These are phyloP conservation scores for Calliopsis andreniformis DNA, from an alignment of 1,140 invertebrate genomes.

Conservation along the genomic window DNA sequence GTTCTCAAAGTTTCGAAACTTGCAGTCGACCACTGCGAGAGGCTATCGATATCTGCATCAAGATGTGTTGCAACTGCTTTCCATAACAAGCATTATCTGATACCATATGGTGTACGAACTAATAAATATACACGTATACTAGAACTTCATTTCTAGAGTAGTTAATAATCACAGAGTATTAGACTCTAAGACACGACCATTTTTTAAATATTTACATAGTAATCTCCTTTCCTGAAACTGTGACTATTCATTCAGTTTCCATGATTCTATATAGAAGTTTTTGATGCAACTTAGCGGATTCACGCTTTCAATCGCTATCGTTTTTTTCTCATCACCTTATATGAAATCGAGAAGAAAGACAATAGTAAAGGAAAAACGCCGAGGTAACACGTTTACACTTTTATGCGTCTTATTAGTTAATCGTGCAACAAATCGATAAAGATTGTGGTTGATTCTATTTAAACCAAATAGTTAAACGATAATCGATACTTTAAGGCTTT, in stretches of 20 bases:
- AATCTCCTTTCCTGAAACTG: not conserved
- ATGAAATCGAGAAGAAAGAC: not conserved
- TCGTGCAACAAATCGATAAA: not conserved
- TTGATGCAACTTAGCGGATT: not conserved
- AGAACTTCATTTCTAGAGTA: too few relatives aligned
- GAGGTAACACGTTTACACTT: not conserved
- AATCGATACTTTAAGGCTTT: not conserved
- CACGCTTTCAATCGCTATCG: conserved; percentile 24
- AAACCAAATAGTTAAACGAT: not conserved
- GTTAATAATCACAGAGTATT: not conserved
- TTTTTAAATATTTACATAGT: not conserved
- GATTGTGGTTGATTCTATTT: not conserved
- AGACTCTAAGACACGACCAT: not conserved
- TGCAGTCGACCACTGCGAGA: not conserved
- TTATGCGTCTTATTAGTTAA: not conserved
- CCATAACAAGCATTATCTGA: not conserved
- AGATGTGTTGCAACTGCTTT: not conserved
- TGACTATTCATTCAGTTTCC: not conserved
- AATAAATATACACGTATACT: too few relatives aligned
- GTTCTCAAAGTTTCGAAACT: not conserved
- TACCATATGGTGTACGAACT: not conserved
- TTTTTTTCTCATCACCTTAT: not conserved
- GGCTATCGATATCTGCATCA: not conserved
- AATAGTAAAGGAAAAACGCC: not conserved
- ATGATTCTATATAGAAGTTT: not conserved